Evolutionary conservation across 2,888 invertebrate genomes (phyloP).

Genomic region (Yponomeuta sedellus): DNA sequence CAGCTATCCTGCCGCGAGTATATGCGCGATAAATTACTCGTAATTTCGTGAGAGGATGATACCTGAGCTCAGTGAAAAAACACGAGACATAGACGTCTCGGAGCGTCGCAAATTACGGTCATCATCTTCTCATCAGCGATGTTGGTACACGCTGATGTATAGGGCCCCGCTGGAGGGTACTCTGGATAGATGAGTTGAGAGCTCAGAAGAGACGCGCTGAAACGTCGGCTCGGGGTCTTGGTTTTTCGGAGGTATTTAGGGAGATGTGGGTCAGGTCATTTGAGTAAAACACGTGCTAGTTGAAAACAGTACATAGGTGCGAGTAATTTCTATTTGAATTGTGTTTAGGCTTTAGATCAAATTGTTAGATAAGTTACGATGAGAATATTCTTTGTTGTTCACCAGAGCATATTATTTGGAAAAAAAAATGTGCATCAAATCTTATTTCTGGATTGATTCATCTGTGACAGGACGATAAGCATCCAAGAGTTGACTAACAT

Average conservation of each 20-base stretch:
- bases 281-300: too few species aligned
- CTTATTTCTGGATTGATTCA: slow-evolving; percentile 22
- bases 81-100: slow-evolving; percentile 75
- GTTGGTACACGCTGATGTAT: slow-evolving; percentile 73
- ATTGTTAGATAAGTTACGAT: too few species aligned
- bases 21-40: slow-evolving; percentile 67
- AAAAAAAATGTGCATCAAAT: neutral
- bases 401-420: too few species aligned
- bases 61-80: slow-evolving; percentile 74
- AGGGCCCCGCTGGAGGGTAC: slow-evolving; percentile 51
- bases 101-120: slow-evolving; percentile 76
- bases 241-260: too few species aligned
- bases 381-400: too few species aligned
- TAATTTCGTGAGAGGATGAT: slow-evolving; percentile 73
- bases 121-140: slow-evolving; percentile 75
- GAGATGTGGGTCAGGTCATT: too few species aligned
- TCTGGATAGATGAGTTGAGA: slow-evolving; percentile 21
- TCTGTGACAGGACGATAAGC: slow-evolving; percentile 51
- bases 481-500: slow-evolving; percentile 52
- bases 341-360: too few species aligned
- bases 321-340: too few species aligned
- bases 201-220: slow-evolving; percentile 1
- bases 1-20: neutral
- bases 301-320: too few species aligned
- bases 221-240: too few species aligned